Evolutionary conservation across 2,113 vertebrate species (phyloP), one percentile per base, ranked within the genome.

Genomic region (Ovis aries): DNA sequence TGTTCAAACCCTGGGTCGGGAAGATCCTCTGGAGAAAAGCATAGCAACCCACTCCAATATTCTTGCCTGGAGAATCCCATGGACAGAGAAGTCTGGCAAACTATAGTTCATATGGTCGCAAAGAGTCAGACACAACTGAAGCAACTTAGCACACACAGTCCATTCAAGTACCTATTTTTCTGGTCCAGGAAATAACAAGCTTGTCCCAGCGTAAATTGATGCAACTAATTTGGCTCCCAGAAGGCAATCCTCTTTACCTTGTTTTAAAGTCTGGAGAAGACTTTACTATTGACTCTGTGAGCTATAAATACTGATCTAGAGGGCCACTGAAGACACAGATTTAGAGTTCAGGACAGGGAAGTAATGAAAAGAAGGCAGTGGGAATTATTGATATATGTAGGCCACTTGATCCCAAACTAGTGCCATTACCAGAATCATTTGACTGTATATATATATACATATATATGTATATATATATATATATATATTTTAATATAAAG

Each of bases 121-220:
- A 71, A 71, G n/a, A 36, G n/a, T 21, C 64, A 71, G n/a, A 71
- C 17, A 71, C 64, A 71, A 71, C 19, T 71, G n/a, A 74, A 74
- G 67, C 11, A 2, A 74, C 36, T 74, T 23, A 40, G 10, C 67
- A 40, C 10, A 13, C 10, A 40, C 10, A 74, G n/a, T 71, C 67
- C 67, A 25, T 74, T 74, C 67, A 40, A 13, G 29, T 64, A 40
- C 55, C 53, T 82, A 43, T 43, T 97, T 92, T 92, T 14, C n/a
- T 85, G 19, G 29, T 64, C 2, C 27, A 89, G 36, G n/a, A 95
- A 84, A 74, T 64, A 48, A 19, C 12, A 62, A 74, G 10, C 33
- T 77, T 77, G 36, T 45, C 59, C 11, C 36, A 23, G 27, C 52
- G n/a, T 33, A 91, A 95, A 94, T 43, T 23, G 27, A 88, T 64